These are phyloP conservation scores for Peribatodes rhomboidaria DNA, from an alignment of 2,888 invertebrate species.

Conservation along the genomic window DNA sequence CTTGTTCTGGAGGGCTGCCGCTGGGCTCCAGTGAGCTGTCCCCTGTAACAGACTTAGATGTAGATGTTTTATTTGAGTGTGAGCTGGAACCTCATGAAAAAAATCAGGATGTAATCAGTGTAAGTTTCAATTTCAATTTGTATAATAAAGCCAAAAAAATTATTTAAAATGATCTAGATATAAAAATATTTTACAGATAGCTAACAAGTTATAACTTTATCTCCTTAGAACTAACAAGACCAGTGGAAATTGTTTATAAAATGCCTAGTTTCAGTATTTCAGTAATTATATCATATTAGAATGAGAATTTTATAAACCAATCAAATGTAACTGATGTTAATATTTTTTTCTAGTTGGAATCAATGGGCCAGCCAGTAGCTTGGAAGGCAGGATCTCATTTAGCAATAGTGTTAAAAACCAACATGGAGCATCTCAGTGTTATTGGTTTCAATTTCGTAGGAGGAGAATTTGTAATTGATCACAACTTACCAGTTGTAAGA, in stretches of 20 bases:
- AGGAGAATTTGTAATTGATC: conserved; percentile 91
- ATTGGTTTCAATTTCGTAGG: conserved; percentile 91
- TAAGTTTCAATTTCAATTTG: conserved; percentile 50
- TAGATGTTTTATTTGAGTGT: conserved; percentile 80
- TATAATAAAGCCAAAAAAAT: too few relatives aligned
- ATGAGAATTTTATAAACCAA: background rate
- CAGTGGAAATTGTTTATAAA: background rate
- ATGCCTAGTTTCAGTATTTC: background rate
- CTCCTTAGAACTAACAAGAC: background rate
- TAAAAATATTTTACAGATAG: too few relatives aligned
- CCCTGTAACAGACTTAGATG: conserved; percentile 70
- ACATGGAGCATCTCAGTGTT: conserved; percentile 91
- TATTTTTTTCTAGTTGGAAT: conserved; percentile 88
- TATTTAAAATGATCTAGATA: too few relatives aligned
- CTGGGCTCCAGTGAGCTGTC: conserved; percentile 71
- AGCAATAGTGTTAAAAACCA: conserved; percentile 91
- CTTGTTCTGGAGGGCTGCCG: conserved; percentile 75
- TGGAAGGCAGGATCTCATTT: conserved; percentile 93
- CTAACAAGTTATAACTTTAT: too few relatives aligned
- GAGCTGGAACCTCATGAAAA: conserved; percentile 79
- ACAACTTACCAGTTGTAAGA: conserved; percentile 90
- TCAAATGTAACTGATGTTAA: background rate
- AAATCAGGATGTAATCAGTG: conserved; percentile 66
- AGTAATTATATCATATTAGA: background rate
- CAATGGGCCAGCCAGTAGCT: conserved; percentile 92